A percentile compares a stretch with the other conserved stretches of the same genome.
Evolutionary conservation across 2,113 vertebrate genomes (phyloP).

Genomic region (Lamprotornis superbus): DNA sequence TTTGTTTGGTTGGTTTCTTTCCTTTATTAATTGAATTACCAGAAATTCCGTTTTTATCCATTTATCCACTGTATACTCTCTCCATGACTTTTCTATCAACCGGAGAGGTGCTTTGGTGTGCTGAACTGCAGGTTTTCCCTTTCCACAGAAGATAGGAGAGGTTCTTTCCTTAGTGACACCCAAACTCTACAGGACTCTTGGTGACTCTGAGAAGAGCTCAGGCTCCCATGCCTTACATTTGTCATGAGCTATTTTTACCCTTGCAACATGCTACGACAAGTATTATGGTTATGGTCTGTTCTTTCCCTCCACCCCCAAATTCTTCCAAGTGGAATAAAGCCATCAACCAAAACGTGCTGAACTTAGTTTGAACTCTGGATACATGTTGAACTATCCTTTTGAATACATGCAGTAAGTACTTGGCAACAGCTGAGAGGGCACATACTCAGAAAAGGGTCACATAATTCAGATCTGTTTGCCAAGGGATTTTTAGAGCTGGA

Average conservation of each 20-base stretch:
- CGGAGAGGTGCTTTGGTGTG: neutral
- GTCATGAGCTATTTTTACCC: neutral
- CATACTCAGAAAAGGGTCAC: neutral
- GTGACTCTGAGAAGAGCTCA: neutral
- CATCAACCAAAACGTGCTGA: neutral
- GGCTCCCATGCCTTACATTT: neutral
- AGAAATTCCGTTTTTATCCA: neutral
- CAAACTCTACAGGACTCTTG: rapidly evolving
- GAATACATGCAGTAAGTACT: neutral
- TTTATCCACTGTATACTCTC: neutral
- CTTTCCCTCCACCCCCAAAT: neutral
- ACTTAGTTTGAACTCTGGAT: neutral
- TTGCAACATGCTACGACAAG: neutral
- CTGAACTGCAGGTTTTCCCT: neutral
- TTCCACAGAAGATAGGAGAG: neutral
- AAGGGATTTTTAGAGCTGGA: neutral
- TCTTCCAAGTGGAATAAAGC: neutral
- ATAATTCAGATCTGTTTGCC: neutral
- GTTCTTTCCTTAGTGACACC: neutral
- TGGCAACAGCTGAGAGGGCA: neutral
- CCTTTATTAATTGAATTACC: neutral
- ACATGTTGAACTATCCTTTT: neutral
- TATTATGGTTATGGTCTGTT: rapidly evolving
- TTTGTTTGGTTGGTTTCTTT: neutral
- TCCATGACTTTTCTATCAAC: neutral